Percentiles rank a stretch among this genome's conserved stretches.
Conservation (phyloP, 2,888 invertebrate genomes). For the Frankliniella fusca region DNA sequence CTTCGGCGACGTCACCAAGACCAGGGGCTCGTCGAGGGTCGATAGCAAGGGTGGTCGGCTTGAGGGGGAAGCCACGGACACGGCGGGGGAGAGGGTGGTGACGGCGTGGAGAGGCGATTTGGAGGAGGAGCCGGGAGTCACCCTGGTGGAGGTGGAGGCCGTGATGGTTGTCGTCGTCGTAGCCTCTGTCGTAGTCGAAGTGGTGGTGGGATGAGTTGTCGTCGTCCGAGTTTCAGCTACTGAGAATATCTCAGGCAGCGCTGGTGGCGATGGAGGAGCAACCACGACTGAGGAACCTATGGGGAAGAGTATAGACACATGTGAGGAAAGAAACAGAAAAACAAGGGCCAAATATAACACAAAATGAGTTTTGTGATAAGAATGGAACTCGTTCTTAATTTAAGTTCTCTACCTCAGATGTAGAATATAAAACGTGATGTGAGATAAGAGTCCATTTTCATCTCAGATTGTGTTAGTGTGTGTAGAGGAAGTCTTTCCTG, state of each 20-base stretch:
- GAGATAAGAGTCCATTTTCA: no score
- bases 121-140: not conserved
- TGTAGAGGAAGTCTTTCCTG: no score
- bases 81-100: slow-evolving; percentile 14
- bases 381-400: no score
- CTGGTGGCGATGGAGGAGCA: not conserved
- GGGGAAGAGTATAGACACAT: no score
- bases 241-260: not conserved
- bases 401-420: no score
- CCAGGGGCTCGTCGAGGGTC: not conserved
- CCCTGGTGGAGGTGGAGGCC: not conserved
- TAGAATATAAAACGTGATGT: no score
- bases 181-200: not conserved
- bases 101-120: not conserved
- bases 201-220: not conserved
- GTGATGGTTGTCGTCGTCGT: not conserved
- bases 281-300: not conserved
- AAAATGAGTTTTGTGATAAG: no score
- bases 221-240: not conserved
- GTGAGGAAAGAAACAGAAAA: no score
- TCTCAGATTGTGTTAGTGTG: no score
- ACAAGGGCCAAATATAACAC: no score
- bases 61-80: not conserved
- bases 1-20: slow-evolving; percentile 9
- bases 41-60: not conserved